Conservation (phyloP, 2,113 vertebrate species). For the Platycercus adscitus region DNA sequence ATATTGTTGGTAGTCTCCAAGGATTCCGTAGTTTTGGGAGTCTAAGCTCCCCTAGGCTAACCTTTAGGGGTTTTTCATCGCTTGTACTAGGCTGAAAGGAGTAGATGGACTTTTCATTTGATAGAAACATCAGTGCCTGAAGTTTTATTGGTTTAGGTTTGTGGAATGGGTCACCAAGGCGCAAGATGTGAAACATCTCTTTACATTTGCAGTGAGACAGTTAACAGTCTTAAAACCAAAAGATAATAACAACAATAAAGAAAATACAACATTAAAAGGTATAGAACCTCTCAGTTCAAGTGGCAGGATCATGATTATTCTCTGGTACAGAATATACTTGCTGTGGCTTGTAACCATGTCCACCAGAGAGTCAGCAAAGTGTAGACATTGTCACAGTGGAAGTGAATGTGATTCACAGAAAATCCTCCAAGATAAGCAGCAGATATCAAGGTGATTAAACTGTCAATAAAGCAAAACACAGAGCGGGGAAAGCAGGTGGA, state of each 20-base stretch:
- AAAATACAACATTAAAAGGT: not conserved
- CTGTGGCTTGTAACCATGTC: conserved; percentile 29
- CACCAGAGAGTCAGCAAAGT: conserved; percentile 37
- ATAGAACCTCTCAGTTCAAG: conserved; percentile 24
- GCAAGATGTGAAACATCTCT: conserved; percentile 60
- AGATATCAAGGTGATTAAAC: conserved; percentile 47
- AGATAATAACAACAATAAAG: not conserved
- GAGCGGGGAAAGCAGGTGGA: not conserved
- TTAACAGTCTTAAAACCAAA: not conserved
- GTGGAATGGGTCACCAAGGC: conserved; percentile 56
- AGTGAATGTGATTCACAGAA: conserved; percentile 10
- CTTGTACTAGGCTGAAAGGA: conserved; percentile 34
- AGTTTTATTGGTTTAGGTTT: conserved; percentile 61
- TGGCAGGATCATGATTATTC: not conserved
- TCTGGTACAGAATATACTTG: conserved; percentile 20
- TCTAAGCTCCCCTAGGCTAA: conserved; percentile 52
- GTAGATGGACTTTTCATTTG: conserved; percentile 69
- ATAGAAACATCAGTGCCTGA: conserved; percentile 56
- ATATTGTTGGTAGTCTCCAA: conserved; percentile 29
- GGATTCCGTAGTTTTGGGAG: conserved; percentile 23
- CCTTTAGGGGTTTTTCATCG: conserved; percentile 34
- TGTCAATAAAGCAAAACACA: conserved; percentile 38
- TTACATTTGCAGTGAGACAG: conserved; percentile 67
- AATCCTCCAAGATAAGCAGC: conserved; percentile 43
- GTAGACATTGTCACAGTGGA: conserved; percentile 1